These are phyloP conservation scores for Glareola pratincola DNA, from an alignment of 2,113 vertebrate species.

Conservation along the genomic window DNA sequence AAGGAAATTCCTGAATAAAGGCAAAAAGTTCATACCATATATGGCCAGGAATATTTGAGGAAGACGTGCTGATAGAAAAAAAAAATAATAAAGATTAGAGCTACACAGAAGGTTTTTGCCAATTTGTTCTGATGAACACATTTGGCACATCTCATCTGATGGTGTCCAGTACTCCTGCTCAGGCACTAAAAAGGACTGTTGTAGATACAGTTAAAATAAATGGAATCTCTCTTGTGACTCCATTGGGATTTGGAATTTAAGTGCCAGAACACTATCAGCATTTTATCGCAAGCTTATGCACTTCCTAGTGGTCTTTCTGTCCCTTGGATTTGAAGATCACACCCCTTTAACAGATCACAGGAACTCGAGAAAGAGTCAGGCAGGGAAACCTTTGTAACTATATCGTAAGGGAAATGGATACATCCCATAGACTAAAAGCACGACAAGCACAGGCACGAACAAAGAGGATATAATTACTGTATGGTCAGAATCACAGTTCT, in stretches of 20 bases:
- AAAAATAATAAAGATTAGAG: background rate
- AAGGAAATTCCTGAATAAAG: conserved; percentile 35
- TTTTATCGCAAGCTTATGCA: background rate
- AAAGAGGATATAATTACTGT: background rate
- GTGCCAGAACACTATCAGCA: background rate
- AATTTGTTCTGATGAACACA: background rate
- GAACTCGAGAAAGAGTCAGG: background rate
- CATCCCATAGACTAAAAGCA: background rate
- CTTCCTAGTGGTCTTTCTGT: background rate
- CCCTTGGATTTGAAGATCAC: background rate
- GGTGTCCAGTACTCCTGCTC: background rate
- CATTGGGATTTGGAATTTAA: background rate
- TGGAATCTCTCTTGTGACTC: background rate
- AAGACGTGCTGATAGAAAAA: background rate
- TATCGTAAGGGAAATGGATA: background rate
- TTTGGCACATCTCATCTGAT: background rate
- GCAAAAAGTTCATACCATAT: conserved; percentile 9
- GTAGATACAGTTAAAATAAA: conserved; percentile 18
- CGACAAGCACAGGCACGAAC: background rate
- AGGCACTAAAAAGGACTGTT: background rate
- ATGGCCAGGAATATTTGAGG: conserved; percentile 9
- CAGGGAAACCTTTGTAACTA: background rate
- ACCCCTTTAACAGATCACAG: background rate
- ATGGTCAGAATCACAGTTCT: background rate
- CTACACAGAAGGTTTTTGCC: background rate